These are phyloP conservation scores for Yponomeuta plumbellus DNA, from an alignment of 2,888 invertebrate species.

Conservation along the genomic window DNA sequence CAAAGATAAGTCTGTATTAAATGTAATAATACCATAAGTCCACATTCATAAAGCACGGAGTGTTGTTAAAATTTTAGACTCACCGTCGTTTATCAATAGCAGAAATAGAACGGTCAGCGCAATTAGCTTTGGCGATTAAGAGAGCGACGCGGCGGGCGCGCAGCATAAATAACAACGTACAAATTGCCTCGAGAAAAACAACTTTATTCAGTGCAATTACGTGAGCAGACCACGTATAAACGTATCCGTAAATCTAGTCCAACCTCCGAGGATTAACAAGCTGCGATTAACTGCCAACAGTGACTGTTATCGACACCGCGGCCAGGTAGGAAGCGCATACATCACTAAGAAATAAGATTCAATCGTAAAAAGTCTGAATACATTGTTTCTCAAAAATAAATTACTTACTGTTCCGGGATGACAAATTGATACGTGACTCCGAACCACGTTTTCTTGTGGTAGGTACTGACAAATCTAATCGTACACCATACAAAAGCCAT, in stretches of 20 bases:
- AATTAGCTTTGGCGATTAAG: conserved; percentile 35
- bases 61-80: conserved; percentile 29
- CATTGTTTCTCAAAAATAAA: no score
- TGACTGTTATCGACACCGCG: conserved; percentile 22
- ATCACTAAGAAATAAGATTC: neutral
- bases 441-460: no score
- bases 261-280: conserved; percentile 24
- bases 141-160: conserved; percentile 25
- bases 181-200: conserved; percentile 40
- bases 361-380: no score
- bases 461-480: neutral
- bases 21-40: neutral
- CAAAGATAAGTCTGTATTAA: no score
- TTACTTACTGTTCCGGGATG: no score
- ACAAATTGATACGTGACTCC: no score
- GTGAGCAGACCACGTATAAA: conserved; percentile 18
- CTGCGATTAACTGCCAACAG: conserved; percentile 25
- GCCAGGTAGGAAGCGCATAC: conserved; percentile 17
- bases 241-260: conserved; percentile 25
- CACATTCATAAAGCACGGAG: neutral
- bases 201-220: conserved; percentile 42
- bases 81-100: conserved; percentile 28
- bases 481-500: neutral
- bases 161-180: conserved; percentile 25
- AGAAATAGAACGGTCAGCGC: conserved; percentile 33